A percentile compares a stretch with the other conserved stretches of the same genome.
Evolutionary conservation across 1,140 invertebrate species (phyloP).

Genomic region (Pogonus chalceus): DNA sequence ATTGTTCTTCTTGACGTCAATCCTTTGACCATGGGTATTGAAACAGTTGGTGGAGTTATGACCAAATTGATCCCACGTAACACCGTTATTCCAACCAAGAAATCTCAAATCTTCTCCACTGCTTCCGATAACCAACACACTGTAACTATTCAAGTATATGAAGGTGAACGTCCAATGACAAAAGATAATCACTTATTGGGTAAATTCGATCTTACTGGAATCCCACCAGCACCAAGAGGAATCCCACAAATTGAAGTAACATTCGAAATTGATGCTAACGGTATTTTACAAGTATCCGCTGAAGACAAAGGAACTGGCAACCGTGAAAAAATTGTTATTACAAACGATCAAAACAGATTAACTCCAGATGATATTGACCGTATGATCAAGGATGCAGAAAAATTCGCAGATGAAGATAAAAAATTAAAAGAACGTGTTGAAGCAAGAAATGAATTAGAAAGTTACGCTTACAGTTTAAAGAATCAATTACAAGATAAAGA

Average conservation of each 20-base stretch:
- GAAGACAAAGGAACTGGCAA: constrained; percentile 98
- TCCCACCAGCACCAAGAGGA: constrained; percentile 93
- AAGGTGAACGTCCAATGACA: constrained; percentile 98
- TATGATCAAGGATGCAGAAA: constrained; percentile 98
- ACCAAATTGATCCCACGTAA: constrained; percentile 97
- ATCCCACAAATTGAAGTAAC: constrained; percentile 99
- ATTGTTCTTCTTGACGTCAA: constrained; percentile 97
- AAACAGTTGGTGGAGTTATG: constrained; percentile 99
- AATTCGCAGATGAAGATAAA: constrained; percentile 97
- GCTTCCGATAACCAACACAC: constrained; percentile 98
- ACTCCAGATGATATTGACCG: constrained; percentile 96
- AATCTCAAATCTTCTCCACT: constrained; percentile 98
- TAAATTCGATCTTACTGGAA: constrained; percentile 97
- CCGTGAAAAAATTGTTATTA: constrained; percentile 97
- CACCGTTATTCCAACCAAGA: constrained; percentile 99
- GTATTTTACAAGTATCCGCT: constrained; percentile 83
- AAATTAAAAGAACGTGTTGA: constrained; percentile 95
- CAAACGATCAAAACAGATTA: constrained; percentile 93
- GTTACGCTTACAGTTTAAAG: constrained; percentile 96
- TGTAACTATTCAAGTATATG: constrained; percentile 96
- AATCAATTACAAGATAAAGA: constrained; percentile 97
- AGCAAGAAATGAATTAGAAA: constrained; percentile 90
- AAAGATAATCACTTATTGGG: constrained; percentile 98
- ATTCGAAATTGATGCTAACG: constrained; percentile 98
- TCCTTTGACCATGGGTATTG: constrained; percentile 96